Evolutionary conservation across 2,113 vertebrate species (phyloP).

Genomic region (Lagopus leucura): DNA sequence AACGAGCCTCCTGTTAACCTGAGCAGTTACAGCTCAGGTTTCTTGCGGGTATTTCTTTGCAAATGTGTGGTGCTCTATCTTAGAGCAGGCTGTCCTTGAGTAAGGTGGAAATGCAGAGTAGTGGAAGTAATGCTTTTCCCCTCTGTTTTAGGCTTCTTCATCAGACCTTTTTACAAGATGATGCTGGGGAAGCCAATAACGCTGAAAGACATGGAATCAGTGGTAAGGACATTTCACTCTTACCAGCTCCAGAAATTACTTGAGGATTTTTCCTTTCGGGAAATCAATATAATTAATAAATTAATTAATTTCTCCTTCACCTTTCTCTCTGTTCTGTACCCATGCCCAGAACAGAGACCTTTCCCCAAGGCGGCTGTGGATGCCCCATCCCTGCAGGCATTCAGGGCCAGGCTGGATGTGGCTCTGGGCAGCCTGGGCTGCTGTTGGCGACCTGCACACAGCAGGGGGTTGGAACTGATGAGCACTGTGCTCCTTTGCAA

Average conservation of each 20-base stretch:
- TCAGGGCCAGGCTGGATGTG: too few relatives aligned
- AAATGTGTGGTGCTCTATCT: too few relatives aligned
- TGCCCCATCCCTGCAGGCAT: too few relatives aligned
- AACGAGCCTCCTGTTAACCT: background rate
- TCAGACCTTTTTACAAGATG: slow-evolving; percentile 97
- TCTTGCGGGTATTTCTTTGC: background rate
- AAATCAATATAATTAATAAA: background rate
- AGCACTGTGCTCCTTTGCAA: too few relatives aligned
- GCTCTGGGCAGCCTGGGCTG: too few relatives aligned
- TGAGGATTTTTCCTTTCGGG: background rate
- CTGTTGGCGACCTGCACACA: too few relatives aligned
- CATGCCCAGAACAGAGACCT: too few relatives aligned
- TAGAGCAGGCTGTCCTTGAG: background rate
- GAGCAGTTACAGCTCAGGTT: background rate
- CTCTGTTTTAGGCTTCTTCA: slow-evolving; percentile 89
- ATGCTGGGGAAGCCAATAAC: slow-evolving; percentile 97
- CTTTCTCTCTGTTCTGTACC: too few relatives aligned
- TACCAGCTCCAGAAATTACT: fast-evolving
- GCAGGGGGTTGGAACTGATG: too few relatives aligned
- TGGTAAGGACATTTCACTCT: slow-evolving; percentile 79
- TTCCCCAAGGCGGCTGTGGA: too few relatives aligned
- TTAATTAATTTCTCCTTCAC: too few relatives aligned
- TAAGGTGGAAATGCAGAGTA: too few relatives aligned
- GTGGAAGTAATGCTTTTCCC: fast-evolving
- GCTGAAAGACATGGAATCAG: slow-evolving; percentile 97